Evolutionary conservation across 2,797 vertebrate species (phyloP).

Genomic region (Pseudopleuronectes americanus): DNA sequence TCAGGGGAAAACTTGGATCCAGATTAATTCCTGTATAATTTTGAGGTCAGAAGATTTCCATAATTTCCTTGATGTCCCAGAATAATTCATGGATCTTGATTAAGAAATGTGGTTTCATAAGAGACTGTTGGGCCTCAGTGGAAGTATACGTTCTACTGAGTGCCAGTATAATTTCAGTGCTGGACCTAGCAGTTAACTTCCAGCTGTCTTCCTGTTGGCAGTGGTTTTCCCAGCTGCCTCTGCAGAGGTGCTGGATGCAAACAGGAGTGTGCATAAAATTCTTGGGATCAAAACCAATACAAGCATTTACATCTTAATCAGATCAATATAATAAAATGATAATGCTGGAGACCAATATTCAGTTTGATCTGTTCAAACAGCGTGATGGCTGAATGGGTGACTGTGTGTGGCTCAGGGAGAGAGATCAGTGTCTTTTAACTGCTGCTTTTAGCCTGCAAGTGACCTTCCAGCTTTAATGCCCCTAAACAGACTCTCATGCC

Average conservation of each 20-base stretch:
- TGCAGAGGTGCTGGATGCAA: neutral
- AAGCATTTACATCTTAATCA: neutral
- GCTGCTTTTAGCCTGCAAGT: slow-evolving; percentile 1
- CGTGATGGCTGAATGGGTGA: neutral
- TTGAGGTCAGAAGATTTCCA: too few relatives aligned
- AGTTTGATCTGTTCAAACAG: neutral
- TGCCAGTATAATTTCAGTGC: too few relatives aligned
- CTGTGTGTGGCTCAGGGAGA: neutral
- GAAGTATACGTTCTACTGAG: too few relatives aligned
- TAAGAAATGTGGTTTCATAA: too few relatives aligned
- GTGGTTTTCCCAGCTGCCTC: neutral
- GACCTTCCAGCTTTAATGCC: slow-evolving; percentile 7
- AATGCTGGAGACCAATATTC: neutral
- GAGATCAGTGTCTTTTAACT: neutral
- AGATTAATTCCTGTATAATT: too few relatives aligned
- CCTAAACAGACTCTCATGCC: neutral
- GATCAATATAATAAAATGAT: neutral
- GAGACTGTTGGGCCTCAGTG: too few relatives aligned
- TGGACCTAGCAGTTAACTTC: slow-evolving; percentile 1
- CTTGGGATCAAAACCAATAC: neutral
- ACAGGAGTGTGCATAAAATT: too few relatives aligned
- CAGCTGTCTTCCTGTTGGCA: slow-evolving; percentile 1
- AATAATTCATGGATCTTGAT: too few relatives aligned
- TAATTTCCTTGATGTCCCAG: too few relatives aligned
- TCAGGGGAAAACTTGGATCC: too few relatives aligned